A percentile compares a stretch with the other conserved stretches of the same genome.
Conservation (phyloP, 2,888 invertebrate genomes). For the Apotomis turbidana region DNA sequence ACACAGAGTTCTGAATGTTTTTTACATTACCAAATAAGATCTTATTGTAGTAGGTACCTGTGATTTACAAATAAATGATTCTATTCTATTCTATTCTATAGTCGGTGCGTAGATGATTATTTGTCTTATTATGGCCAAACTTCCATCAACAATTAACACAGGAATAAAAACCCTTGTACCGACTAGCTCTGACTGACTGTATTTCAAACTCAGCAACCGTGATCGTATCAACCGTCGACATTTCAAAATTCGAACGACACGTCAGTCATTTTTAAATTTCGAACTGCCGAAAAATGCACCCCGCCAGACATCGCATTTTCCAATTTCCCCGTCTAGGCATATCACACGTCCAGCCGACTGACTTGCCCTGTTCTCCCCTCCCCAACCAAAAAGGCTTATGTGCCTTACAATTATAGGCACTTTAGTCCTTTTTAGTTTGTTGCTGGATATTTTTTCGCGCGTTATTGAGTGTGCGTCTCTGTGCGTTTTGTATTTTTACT, state of each 20-base stretch:
- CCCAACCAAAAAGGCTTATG: slow-evolving; percentile 33
- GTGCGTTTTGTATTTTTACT: slow-evolving; percentile 26
- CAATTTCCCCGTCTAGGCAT: slow-evolving; percentile 70
- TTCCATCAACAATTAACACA: too few relatives aligned
- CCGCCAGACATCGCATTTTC: slow-evolving; percentile 61
- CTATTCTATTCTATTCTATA: too few relatives aligned
- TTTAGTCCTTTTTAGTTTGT: slow-evolving; percentile 12
- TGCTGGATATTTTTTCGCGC: slow-evolving; percentile 20
- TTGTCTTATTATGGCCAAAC: too few relatives aligned
- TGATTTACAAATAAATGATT: too few relatives aligned
- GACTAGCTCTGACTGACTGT: too few relatives aligned
- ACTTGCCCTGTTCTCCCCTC: slow-evolving; percentile 54
- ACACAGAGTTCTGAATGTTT: too few relatives aligned
- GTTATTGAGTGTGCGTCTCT: slow-evolving; percentile 47
- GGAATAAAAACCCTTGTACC: too few relatives aligned
- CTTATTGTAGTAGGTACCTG: too few relatives aligned
- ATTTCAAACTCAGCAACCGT: neutral
- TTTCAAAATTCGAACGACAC: slow-evolving; percentile 26
- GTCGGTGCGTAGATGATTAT: too few relatives aligned
- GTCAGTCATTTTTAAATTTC: slow-evolving; percentile 33
- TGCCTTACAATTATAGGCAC: neutral
- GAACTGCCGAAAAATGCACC: slow-evolving; percentile 44
- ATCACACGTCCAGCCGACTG: slow-evolving; percentile 67
- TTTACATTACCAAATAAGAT: too few relatives aligned
- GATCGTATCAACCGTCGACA: slow-evolving; percentile 1